phyloP scores from a whole-genome alignment of 1,140 invertebrate species.

The Drosophila littoralis region DNA sequence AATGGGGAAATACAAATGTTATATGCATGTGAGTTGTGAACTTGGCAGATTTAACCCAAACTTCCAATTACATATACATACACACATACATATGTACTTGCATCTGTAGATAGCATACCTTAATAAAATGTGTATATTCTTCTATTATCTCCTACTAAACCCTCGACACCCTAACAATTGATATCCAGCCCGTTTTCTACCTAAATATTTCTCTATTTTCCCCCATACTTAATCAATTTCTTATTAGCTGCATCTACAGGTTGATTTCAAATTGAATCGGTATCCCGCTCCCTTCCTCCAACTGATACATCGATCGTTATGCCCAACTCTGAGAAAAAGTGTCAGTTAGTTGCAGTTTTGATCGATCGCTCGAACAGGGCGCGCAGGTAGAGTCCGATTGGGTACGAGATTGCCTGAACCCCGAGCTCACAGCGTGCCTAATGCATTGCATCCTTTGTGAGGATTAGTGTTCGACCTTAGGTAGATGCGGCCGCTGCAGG shows the following conservation, averaged over 20 bases:
- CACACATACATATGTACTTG: neutral
- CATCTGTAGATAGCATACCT: no score
- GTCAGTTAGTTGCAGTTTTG: slow-evolving; percentile 45
- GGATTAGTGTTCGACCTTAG: slow-evolving; percentile 62
- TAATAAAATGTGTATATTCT: no score
- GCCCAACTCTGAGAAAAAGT: slow-evolving; percentile 12
- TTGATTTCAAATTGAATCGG: slow-evolving; percentile 53
- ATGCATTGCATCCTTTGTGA: slow-evolving; percentile 66
- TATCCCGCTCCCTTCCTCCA: neutral
- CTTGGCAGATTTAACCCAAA: no score
- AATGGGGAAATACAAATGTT: slow-evolving; percentile 10
- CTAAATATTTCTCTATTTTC: neutral
- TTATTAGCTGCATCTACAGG: slow-evolving; percentile 62
- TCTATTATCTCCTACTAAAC: neutral
- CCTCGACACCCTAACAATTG: neutral
- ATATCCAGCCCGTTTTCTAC: neutral
- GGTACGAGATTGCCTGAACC: slow-evolving; percentile 20
- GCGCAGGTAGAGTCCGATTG: slow-evolving; percentile 37
- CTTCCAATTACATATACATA: neutral
- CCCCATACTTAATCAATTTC: slow-evolving; percentile 27
- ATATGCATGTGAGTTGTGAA: neutral
- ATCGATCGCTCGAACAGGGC: slow-evolving; percentile 50
- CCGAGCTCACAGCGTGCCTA: slow-evolving; percentile 50
- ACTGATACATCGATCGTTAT: neutral
- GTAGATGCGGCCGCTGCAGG: slow-evolving; percentile 41